Conservation (phyloP, 2,113 vertebrate genomes). For the Crotalus viridis region DNA sequence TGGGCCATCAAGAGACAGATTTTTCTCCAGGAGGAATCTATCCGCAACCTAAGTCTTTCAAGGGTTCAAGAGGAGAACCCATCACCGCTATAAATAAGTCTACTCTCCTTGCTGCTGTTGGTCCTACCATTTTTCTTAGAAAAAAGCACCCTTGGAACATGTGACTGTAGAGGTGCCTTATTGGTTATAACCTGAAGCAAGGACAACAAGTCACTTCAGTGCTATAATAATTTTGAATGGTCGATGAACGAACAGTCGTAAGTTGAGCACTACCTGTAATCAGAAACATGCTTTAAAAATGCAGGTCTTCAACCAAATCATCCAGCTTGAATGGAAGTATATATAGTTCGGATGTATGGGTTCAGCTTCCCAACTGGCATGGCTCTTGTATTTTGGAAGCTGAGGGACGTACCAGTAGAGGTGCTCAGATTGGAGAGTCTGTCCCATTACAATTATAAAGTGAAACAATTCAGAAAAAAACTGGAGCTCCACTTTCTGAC, state of each 20-base stretch:
- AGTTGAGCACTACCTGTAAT: background rate
- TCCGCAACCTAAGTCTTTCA: background rate
- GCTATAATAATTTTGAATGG: background rate
- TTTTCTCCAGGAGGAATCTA: background rate
- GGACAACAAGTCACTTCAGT: background rate
- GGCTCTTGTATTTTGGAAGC: background rate
- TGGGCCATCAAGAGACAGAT: background rate
- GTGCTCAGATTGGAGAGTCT: background rate
- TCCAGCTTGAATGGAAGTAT: background rate
- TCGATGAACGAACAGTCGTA: background rate
- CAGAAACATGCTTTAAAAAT: background rate
- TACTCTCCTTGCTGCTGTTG: background rate
- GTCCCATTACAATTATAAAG: background rate
- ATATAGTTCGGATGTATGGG: background rate
- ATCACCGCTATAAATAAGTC: background rate
- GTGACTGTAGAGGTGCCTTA: too few species aligned
- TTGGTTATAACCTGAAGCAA: too few species aligned
- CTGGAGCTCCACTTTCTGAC: background rate
- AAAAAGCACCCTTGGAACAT: too few species aligned
- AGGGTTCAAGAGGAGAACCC: background rate
- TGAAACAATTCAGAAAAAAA: background rate
- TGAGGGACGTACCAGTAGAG: background rate
- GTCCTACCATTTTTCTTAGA: background rate
- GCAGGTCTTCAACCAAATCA: background rate
- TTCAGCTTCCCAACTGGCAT: background rate